A percentile compares a stretch with the other conserved stretches of the same genome.
phyloP scores from a whole-genome alignment of 2,113 vertebrate species.

The Xenopus tropicalis region DNA sequence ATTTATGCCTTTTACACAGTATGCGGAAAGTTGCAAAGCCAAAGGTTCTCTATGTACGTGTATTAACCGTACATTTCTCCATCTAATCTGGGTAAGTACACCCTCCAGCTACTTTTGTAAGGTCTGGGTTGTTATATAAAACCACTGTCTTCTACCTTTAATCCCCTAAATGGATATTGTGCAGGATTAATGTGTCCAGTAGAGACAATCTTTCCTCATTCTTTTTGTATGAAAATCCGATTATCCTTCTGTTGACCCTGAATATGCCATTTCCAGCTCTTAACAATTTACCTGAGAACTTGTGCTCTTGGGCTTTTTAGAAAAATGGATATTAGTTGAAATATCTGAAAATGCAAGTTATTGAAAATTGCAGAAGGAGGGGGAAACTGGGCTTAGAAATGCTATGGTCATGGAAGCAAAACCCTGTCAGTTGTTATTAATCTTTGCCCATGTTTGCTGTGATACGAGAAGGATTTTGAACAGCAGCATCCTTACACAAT shows the following conservation, averaged over 20 bases:
- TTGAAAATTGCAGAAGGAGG: no score
- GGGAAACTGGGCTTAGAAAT: no score
- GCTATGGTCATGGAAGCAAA: no score
- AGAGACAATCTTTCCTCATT: constrained; percentile 31
- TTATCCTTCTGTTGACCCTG: constrained; percentile 28
- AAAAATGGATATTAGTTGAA: background rate
- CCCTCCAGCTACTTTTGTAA: background rate
- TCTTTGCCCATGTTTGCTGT: no score
- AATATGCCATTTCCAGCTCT: background rate
- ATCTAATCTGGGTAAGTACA: background rate
- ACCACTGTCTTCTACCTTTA: constrained; percentile 16
- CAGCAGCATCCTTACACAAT: no score
- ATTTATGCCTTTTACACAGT: no score
- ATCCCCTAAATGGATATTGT: constrained; percentile 34
- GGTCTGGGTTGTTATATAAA: constrained; percentile 24
- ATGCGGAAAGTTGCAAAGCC: no score
- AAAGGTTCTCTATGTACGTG: no score
- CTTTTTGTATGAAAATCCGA: constrained; percentile 22
- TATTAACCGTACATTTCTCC: no score
- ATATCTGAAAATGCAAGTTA: background rate
- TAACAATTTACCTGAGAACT: no score
- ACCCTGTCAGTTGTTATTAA: no score
- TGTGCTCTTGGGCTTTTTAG: background rate
- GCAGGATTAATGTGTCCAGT: constrained; percentile 28
- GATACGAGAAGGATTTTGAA: no score